Percentiles rank a stretch among this genome's conserved stretches.
Evolutionary conservation across 2,797 vertebrate species (phyloP).

Genomic region (Salmo trutta): DNA sequence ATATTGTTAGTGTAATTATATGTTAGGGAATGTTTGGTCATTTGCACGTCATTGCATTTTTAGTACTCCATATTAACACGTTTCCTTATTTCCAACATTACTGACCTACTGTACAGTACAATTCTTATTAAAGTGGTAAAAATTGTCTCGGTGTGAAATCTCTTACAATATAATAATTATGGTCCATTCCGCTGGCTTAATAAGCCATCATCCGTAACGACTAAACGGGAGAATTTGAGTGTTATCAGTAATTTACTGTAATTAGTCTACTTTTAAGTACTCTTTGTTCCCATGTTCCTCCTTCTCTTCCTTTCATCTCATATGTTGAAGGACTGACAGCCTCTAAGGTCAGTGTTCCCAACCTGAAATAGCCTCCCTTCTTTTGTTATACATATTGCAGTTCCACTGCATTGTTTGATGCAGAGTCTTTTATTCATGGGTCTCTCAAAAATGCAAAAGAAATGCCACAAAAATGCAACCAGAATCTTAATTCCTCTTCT

Average conservation of each 20-base stretch:
- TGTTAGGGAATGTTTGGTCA: no score
- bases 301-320: constrained; percentile 26
- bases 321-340: constrained; percentile 15
- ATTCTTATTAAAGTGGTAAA: constrained; percentile 9
- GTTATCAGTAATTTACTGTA: constrained; percentile 64
- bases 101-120: no score
- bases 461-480: constrained; percentile 37
- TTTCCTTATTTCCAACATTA: no score
- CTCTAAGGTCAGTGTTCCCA: constrained; percentile 11
- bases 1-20: no score
- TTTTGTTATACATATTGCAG: constrained; percentile 9
- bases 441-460: constrained; percentile 36
- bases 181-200: constrained; percentile 62
- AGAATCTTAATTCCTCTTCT: constrained; percentile 50
- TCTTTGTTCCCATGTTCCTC: constrained; percentile 34
- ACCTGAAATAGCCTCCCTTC: constrained; percentile 33
- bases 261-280: constrained; percentile 61
- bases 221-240: constrained; percentile 52
- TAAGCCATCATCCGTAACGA: constrained; percentile 61
- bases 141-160: constrained; percentile 46
- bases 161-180: constrained; percentile 54
- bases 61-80: no score
- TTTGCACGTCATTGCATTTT: no score
- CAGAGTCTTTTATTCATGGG: constrained; percentile 42
- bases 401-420: constrained; percentile 17